These are phyloP conservation scores for Potorous gilbertii DNA, from an alignment of 2,797 vertebrate species.

Conservation along the genomic window DNA sequence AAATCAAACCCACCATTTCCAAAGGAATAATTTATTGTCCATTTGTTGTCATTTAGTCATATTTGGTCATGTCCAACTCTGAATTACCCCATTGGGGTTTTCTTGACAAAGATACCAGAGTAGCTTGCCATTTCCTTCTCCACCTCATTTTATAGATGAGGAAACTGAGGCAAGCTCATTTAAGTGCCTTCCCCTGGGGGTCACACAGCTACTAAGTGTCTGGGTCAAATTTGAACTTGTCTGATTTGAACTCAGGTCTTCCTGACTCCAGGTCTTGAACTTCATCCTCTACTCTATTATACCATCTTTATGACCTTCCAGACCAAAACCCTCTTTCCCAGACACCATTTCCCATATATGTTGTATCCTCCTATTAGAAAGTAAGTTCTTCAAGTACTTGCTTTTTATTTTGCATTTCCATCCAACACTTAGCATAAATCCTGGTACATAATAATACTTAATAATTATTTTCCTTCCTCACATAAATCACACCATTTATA, in stretches of 20 bases:
- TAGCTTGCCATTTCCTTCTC: not conserved
- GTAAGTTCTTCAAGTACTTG: not conserved
- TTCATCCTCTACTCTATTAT: not conserved
- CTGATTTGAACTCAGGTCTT: not conserved
- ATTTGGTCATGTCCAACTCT: not conserved
- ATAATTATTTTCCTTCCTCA: not conserved
- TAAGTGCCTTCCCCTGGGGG: not conserved
- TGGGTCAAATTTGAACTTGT: not conserved
- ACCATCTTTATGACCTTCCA: not conserved
- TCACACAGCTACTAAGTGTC: not conserved
- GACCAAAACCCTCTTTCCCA: not conserved
- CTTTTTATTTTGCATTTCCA: not conserved
- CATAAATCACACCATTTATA: not conserved
- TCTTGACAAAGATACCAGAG: not conserved
- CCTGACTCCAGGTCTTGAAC: not conserved
- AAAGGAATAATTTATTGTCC: not conserved
- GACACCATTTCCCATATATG: not conserved
- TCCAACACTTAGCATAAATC: not conserved
- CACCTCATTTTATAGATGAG: not conserved
- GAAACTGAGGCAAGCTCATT: not conserved
- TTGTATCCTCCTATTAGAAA: not conserved
- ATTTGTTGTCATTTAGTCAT: not conserved
- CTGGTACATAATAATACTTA: not conserved
- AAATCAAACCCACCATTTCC: not conserved
- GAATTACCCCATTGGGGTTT: not conserved